Base-by-base conservation (phyloP, 2,113 vertebrate genomes). In the Neogobius melanostomus region DNA sequence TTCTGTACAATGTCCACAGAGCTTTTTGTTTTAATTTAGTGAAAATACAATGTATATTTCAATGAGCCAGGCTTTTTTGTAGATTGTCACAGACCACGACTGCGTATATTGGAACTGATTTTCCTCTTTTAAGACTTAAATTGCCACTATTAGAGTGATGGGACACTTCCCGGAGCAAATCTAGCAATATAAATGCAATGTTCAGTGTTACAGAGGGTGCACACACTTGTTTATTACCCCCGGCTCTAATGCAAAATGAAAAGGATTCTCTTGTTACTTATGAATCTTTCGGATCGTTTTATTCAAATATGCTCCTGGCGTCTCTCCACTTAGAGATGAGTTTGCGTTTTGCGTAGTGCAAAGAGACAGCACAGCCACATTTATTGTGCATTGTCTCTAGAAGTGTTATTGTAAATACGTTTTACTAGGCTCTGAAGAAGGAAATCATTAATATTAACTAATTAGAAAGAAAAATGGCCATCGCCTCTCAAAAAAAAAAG, bases 221-320 rank as follows among this genome's bases (percentile, higher is more conserved):
- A 28, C 52, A 21, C 53, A 56, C 59, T 61, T 61, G 44, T 45
- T 42, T 44, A 45, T 61, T 45, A 61, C 36, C 59, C 42, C 59
- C 15, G 42, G 59, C 59, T 44, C 9, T 57, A 57, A 57, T 36
- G 21, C 54, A 45, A 61, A 61, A 61, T 61, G 59, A 61, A 61
- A 61, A 15, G 28, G 59, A n/a, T 61, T 60, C 57, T 43, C 57
- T 61, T 42, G 44, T 61, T 61, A 45, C 42, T 61, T 61, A n/a
- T 12, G 42, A 42, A 16, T 8, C 44, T 61, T 61, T n/a, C 16
- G 59, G 42, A 61, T 61, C 56, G 28, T 42, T 61, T 15, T 61
- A 45, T 45, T 61, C 42, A 61, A 61, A 45, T 61, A 43, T 61
- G 59, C 59, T 61, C 5, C 42, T 61, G 59, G 42, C 59, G 42